Evolutionary conservation across 2,113 vertebrate genomes (phyloP), one percentile per base, ranked within the genome.

Genomic region (Poeciliopsis prolifica): DNA sequence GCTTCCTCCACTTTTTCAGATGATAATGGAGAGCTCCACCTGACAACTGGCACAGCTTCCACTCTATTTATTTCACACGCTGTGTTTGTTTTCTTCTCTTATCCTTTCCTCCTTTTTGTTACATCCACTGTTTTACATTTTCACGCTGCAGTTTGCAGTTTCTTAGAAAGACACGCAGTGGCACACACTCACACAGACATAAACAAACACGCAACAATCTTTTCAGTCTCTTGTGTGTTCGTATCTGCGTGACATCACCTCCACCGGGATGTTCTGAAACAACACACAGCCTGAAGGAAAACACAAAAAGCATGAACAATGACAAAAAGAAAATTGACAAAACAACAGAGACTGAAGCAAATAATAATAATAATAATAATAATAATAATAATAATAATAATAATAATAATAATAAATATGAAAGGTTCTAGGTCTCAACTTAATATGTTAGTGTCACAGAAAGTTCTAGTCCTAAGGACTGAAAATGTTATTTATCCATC

Each of bases 211-310:
- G 12, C 60, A 61, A 28, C 14, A 60, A 75, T 42, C 58, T 30
- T 81, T 79, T 81, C n/a, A 88, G 82, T 86, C 75, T 87, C 72
- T 70, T 68, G 87, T 81, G 79, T 85, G 87, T 91, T 81, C 89
- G 40, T 86, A 76, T 88, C 87, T 87, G 33, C 65, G 70, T 80
- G 88, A 90, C 75, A 92, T 83, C 91, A 89, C 95, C 94, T 97
- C 97, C 96, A 96, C 94, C 92, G 96, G 96, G 92, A 96, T 95
- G 95, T 95, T 97, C 96, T 97, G 96, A 97, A 97, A 98, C 94
- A 97, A 97, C 94, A 97, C 96, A 97, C 97, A 97, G 95, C 97
- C 97, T 98, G 96, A 97, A 96, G 96, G 91, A 95, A 96, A 96
- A 95, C 89, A 94, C 83, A 96, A 93, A 96, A 92, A 92, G 95